These are phyloP conservation scores for Agriopis marginaria DNA, from an alignment of 2,888 invertebrate species.

Conservation along the genomic window DNA sequence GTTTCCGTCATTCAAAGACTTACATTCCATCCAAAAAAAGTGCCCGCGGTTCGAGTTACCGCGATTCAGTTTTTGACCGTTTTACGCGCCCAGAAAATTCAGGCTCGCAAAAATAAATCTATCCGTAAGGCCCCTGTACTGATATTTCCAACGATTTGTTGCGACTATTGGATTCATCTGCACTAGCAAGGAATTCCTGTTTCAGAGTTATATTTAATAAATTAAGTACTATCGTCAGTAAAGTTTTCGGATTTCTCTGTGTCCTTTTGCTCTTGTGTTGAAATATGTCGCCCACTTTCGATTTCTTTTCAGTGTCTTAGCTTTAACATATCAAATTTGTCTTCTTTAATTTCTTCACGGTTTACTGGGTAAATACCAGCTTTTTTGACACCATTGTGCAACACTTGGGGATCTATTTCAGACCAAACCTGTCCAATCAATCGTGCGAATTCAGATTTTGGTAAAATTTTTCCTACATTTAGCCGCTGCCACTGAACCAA, in stretches of 20 bases:
- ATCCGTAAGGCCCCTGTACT: too few relatives aligned
- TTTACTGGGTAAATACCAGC: constrained; percentile 42
- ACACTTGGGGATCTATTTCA: constrained; percentile 33
- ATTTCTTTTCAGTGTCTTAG: too few relatives aligned
- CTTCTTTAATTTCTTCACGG: constrained; percentile 6
- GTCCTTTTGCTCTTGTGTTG: too few relatives aligned
- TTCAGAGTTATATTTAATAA: background rate
- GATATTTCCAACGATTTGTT: background rate
- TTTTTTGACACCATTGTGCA: constrained; percentile 31
- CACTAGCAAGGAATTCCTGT: background rate
- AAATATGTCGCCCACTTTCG: too few relatives aligned
- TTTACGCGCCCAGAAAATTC: too few relatives aligned
- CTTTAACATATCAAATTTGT: too few relatives aligned
- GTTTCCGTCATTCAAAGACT: too few relatives aligned
- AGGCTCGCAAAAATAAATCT: too few relatives aligned
- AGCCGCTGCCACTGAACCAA: constrained; percentile 46
- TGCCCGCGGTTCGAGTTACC: too few relatives aligned
- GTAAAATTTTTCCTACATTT: constrained; percentile 34
- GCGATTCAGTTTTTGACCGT: too few relatives aligned
- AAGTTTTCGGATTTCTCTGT: background rate
- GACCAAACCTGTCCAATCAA: constrained; percentile 42
- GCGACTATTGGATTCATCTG: background rate
- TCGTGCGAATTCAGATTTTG: background rate
- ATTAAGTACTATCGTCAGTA: constrained; percentile 23
- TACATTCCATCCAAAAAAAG: too few relatives aligned